Conservation (phyloP, 2,113 vertebrate genomes). For the Loxodonta africana region DNA sequence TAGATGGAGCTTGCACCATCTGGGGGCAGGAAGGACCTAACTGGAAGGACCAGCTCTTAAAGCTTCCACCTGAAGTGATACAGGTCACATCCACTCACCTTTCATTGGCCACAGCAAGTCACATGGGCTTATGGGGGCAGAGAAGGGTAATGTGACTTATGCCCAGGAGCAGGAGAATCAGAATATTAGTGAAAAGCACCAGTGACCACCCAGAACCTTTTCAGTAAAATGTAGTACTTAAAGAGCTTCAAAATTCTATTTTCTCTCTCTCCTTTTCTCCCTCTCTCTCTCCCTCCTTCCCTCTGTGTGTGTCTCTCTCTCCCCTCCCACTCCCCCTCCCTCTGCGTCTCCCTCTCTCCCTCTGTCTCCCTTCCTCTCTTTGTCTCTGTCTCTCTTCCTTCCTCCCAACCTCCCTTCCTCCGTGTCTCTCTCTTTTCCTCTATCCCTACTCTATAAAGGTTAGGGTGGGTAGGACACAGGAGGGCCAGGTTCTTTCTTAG, state of each 20-base stretch:
- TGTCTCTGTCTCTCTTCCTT: too few species aligned
- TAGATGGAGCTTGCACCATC: background rate
- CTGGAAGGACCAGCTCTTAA: background rate
- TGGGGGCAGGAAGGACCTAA: background rate
- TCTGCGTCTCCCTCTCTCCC: background rate
- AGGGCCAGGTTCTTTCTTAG: background rate
- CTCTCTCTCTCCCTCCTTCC: background rate
- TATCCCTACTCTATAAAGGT: background rate
- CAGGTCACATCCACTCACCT: background rate
- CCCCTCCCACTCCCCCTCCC: too few species aligned
- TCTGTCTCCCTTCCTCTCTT: background rate
- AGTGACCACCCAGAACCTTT: background rate
- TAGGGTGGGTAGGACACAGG: background rate
- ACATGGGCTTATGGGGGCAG: background rate
- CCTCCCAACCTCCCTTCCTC: background rate
- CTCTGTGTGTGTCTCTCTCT: background rate
- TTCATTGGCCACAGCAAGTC: background rate
- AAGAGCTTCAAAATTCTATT: background rate
- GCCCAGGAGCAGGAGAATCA: background rate
- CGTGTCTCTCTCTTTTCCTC: background rate
- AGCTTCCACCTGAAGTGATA: background rate
- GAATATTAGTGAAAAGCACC: background rate
- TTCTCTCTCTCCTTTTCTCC: background rate
- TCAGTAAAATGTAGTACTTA: background rate
- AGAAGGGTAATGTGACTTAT: background rate